A percentile compares a stretch with the other conserved stretches of the same genome.
Conservation (phyloP, 2,113 vertebrate species). For the Bubo bubo region DNA sequence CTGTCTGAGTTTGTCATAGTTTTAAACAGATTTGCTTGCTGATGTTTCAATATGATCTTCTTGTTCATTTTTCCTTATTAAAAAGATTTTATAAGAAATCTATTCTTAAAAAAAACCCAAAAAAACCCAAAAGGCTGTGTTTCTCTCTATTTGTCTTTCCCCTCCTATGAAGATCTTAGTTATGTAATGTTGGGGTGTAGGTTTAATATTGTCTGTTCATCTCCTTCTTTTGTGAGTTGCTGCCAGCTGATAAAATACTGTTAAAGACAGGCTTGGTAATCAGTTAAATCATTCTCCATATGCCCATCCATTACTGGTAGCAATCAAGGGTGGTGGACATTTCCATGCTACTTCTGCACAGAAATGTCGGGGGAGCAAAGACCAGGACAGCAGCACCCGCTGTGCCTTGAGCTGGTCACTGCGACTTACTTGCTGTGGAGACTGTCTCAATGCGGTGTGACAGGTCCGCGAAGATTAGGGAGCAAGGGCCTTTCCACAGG, state of each 20-base stretch:
- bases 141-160: not conserved
- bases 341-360: not conserved
- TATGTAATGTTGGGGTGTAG: not conserved
- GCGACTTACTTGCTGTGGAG: not conserved
- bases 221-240: not conserved
- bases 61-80: not conserved
- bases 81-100: not conserved
- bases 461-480: not conserved
- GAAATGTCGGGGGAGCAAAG: not conserved
- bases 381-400: rapidly evolving
- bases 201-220: not conserved
- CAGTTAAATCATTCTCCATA: not conserved
- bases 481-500: not conserved
- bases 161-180: not conserved
- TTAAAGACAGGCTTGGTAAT: not conserved
- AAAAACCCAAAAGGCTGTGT: not conserved
- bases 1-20: not conserved
- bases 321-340: not conserved
- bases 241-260: not conserved
- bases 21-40: not conserved
- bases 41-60: not conserved
- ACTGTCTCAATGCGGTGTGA: not conserved
- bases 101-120: not conserved
- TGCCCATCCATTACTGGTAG: not conserved
- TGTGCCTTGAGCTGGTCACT: not conserved